Evolutionary conservation across 2,113 vertebrate species (phyloP).

Genomic region (Limnothrissa miodon): DNA sequence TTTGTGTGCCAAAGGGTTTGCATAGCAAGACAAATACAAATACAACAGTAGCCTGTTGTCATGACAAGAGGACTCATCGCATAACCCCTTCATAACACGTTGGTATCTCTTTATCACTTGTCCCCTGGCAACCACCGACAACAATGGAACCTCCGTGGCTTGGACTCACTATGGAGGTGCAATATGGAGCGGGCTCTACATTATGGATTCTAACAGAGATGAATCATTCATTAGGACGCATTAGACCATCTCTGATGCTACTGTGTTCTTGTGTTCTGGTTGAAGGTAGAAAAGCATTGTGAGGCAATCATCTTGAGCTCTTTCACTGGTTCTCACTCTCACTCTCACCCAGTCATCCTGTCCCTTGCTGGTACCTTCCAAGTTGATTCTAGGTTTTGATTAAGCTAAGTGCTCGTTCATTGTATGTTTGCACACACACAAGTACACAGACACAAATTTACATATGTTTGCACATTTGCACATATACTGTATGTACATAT

Average conservation of each 20-base stretch:
- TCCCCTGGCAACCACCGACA: conserved; percentile 37
- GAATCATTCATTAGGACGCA: not conserved
- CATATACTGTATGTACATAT: no score
- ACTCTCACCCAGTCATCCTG: conserved; percentile 8
- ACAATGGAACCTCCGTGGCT: conserved; percentile 29
- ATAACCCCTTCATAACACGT: not conserved
- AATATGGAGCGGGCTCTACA: no score
- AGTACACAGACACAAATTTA: not conserved
- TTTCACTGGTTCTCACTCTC: not conserved
- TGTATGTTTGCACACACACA: conserved; percentile 1
- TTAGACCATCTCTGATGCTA: not conserved
- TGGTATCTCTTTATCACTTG: conserved; percentile 21
- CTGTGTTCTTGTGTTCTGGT: not conserved
- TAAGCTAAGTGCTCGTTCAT: not conserved
- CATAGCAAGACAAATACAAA: conserved; percentile 17
- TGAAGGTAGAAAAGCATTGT: not conserved
- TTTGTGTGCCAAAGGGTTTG: conserved; percentile 30
- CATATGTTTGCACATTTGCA: not conserved
- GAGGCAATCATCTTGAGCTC: not conserved
- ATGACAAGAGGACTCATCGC: conserved; percentile 8
- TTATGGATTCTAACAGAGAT: conserved; percentile 15
- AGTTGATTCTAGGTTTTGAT: not conserved
- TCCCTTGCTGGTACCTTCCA: not conserved
- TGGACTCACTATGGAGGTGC: conserved; percentile 4
- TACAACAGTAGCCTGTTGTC: conserved; percentile 23